These are phyloP conservation scores for Clitarchus hookeri DNA, from an alignment of 2,888 invertebrate species.

Conservation along the genomic window DNA sequence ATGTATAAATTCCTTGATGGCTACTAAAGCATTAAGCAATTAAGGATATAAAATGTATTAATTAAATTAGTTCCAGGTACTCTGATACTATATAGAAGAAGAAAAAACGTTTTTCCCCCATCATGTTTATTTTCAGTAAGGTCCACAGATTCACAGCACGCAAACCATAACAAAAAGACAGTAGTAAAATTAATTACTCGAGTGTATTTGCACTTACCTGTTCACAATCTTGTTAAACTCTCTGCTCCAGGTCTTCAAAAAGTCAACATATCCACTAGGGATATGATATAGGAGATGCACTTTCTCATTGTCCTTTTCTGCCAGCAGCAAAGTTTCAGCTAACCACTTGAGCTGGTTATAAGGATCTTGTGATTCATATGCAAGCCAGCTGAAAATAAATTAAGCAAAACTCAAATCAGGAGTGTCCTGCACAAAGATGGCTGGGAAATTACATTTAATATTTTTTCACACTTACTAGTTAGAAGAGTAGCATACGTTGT, in stretches of 20 bases:
- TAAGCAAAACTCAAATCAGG: not conserved
- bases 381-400: conserved; percentile 66
- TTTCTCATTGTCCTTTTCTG: conserved; percentile 73
- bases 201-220: conserved; percentile 55
- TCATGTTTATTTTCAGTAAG: too few relatives aligned
- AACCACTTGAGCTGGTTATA: conserved; percentile 82
- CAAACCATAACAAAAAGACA: too few relatives aligned
- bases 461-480: conserved; percentile 65
- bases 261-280: conserved; percentile 62
- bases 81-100: too few relatives aligned
- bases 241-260: conserved; percentile 71
- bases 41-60: too few relatives aligned
- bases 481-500: conserved; percentile 73
- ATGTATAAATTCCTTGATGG: too few relatives aligned
- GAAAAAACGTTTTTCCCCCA: too few relatives aligned
- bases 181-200: not conserved
- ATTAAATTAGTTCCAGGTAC: too few relatives aligned
- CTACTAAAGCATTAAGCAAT: too few relatives aligned
- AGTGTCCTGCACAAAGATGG: not conserved
- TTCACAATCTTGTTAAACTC: conserved; percentile 71
- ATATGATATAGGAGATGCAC: conserved; percentile 87
- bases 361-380: conserved; percentile 73
- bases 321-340: conserved; percentile 68
- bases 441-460: not conserved
- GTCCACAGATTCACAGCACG: too few relatives aligned